phyloP scores from a whole-genome alignment of 2,797 vertebrate genomes.

The Oreortyx pictus region DNA sequence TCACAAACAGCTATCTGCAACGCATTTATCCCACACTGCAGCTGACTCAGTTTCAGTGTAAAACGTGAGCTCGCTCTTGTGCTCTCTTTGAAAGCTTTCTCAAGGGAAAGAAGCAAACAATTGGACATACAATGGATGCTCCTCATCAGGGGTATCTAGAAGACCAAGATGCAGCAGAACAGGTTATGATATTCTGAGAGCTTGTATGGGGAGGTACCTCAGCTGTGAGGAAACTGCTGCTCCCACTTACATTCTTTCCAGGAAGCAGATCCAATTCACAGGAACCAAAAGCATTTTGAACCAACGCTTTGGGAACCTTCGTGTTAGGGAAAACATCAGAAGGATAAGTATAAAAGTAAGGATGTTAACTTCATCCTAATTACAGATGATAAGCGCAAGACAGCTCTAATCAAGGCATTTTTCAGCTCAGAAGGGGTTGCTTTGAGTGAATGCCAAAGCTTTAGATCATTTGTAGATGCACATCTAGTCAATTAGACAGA shows the following conservation, averaged over 20 bases:
- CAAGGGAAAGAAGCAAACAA: not conserved
- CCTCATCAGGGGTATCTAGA: not conserved
- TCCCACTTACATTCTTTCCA: not conserved
- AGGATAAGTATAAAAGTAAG: not conserved
- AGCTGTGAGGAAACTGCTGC: not conserved
- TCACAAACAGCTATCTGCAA: not conserved
- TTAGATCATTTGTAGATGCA: not conserved
- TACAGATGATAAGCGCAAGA: not conserved
- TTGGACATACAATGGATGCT: not conserved
- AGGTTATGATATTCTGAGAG: not conserved
- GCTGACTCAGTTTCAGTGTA: not conserved
- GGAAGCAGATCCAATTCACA: not conserved
- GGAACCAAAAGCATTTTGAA: not conserved
- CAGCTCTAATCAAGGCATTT: not conserved
- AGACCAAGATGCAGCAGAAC: not conserved
- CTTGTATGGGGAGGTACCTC: not conserved
- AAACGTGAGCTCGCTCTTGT: rapidly evolving
- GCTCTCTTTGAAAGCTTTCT: not conserved
- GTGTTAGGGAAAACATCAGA: not conserved
- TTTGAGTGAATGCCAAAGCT: not conserved
- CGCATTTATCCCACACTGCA: not conserved
- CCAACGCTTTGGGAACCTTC: not conserved
- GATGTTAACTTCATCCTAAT: not conserved
- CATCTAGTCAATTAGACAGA: not conserved
- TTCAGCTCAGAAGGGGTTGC: not conserved